Conservation (phyloP, 2,797 vertebrate genomes). For the Girardinus metallicus region DNA sequence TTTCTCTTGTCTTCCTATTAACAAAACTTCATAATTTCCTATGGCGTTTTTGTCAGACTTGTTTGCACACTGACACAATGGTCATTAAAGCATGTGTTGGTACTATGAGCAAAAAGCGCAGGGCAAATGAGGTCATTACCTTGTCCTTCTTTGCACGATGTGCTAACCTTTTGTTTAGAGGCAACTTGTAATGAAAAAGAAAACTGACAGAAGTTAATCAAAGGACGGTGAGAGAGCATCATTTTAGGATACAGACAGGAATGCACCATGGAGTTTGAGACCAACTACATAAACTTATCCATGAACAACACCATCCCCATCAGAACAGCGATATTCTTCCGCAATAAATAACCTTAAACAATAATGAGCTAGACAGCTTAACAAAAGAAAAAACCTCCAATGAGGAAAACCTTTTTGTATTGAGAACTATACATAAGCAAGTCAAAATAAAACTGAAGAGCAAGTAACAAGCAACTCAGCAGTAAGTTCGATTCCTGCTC, state of each 20-base stretch:
- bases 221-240: background rate
- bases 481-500: background rate
- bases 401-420: background rate
- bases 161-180: background rate
- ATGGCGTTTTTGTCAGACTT: background rate
- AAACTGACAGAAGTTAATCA: background rate
- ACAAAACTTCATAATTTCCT: background rate
- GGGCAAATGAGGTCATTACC: background rate
- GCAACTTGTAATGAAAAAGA: background rate
- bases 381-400: background rate
- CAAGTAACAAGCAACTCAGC: background rate
- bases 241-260: background rate
- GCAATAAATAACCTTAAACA: background rate
- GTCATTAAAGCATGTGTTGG: background rate
- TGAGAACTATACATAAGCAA: background rate
- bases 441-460: background rate
- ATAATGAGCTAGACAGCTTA: background rate
- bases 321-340: background rate
- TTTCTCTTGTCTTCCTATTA: background rate
- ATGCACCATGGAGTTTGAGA: background rate
- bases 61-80: background rate
- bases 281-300: background rate
- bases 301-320: background rate
- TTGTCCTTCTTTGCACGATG: background rate
- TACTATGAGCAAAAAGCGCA: background rate